phyloP scores from a whole-genome alignment of 1,140 invertebrate species.

The Limonius californicus region DNA sequence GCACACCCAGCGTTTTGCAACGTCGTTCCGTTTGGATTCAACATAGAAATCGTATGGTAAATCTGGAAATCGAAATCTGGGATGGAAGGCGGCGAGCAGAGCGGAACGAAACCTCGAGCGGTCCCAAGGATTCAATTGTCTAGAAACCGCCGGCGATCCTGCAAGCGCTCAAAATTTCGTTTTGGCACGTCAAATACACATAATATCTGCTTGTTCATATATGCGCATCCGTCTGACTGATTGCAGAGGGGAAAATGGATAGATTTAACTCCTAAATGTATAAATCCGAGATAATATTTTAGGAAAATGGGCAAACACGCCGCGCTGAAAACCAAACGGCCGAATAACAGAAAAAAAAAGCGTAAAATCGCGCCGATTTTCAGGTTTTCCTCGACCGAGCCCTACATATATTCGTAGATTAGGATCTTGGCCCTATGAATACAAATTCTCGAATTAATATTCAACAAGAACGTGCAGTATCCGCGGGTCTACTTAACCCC shows the following conservation, averaged over 20 bases:
- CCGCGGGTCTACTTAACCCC: background rate
- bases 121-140: background rate
- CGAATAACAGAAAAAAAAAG: slow-evolving; percentile 9
- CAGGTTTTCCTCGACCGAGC: background rate
- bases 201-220: slow-evolving; percentile 10
- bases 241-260: background rate
- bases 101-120: background rate
- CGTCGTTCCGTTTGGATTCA: slow-evolving; percentile 1
- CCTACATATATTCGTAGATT: slow-evolving; percentile 12
- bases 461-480: slow-evolving; percentile 10
- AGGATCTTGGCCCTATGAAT: slow-evolving; percentile 25
- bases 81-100: background rate
- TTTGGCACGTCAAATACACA: slow-evolving; percentile 8
- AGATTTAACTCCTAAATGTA: slow-evolving; percentile 4
- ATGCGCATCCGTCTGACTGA: slow-evolving; percentile 11
- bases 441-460: slow-evolving; percentile 27
- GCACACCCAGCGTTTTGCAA: slow-evolving; percentile 2
- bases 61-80: slow-evolving; percentile 9
- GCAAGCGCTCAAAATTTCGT: background rate
- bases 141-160: background rate
- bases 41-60: slow-evolving; percentile 1
- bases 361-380: background rate
- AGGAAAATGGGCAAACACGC: background rate
- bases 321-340: background rate
- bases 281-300: slow-evolving; percentile 10